phyloP scores from a whole-genome alignment of 2,888 invertebrate species.

The Suillia variegata region DNA sequence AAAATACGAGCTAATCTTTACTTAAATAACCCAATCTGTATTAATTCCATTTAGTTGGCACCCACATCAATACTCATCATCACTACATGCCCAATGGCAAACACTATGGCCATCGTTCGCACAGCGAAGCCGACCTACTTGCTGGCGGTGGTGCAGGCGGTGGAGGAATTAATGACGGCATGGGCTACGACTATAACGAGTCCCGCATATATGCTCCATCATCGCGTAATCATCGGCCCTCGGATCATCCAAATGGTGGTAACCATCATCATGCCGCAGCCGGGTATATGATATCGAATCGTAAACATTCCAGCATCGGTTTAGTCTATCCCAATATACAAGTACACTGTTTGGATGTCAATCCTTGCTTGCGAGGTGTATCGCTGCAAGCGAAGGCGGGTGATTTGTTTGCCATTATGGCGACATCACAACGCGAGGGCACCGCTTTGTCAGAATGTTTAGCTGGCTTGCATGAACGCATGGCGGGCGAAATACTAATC shows the following conservation, averaged over 20 bases:
- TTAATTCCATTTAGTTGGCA: constrained; percentile 45
- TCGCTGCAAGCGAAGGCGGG: constrained; percentile 90
- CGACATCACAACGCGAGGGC: constrained; percentile 86
- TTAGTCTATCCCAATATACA: constrained; percentile 62
- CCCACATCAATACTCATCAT: constrained; percentile 50
- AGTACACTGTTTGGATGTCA: constrained; percentile 76
- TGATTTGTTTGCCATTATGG: constrained; percentile 88
- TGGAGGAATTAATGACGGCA: constrained; percentile 55
- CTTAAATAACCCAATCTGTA: no score
- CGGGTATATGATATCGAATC: constrained; percentile 38
- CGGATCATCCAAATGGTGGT: constrained; percentile 36
- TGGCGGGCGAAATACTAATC: constrained; percentile 79
- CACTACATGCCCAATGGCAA: constrained; percentile 55
- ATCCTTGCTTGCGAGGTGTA: constrained; percentile 72
- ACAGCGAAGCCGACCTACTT: constrained; percentile 86
- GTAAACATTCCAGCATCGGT: constrained; percentile 57
- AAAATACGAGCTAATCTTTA: no score
- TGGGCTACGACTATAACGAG: constrained; percentile 49
- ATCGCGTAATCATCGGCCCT: constrained; percentile 35
- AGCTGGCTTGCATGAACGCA: constrained; percentile 73
- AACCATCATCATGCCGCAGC: constrained; percentile 25
- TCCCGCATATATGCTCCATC: constrained; percentile 55
- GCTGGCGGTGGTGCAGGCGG: constrained; percentile 66
- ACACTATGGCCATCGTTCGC: constrained; percentile 68
- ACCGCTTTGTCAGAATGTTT: constrained; percentile 83